Evolutionary conservation across 2,113 vertebrate genomes (phyloP).

Genomic region (Anguilla rostrata): DNA sequence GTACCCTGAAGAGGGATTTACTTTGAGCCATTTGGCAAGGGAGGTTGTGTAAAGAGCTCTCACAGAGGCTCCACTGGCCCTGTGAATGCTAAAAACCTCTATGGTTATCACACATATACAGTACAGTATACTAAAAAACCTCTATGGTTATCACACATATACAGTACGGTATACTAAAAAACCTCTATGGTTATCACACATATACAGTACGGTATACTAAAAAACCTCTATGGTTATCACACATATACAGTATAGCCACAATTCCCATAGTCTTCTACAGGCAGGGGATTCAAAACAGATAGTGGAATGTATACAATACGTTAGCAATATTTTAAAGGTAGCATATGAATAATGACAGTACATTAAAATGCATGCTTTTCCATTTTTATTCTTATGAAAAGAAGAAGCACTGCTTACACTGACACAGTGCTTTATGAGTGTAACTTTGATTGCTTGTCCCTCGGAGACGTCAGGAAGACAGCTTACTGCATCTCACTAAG

Average conservation of each 20-base stretch:
- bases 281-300: background rate
- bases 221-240: no score
- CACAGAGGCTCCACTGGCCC: no score
- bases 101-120: background rate
- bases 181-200: no score
- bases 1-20: no score
- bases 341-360: background rate
- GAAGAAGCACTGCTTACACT: background rate
- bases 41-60: no score
- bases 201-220: no score
- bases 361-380: background rate
- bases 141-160: background rate
- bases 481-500: background rate
- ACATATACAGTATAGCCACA: background rate
- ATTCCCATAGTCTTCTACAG: background rate
- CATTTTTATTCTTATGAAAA: background rate
- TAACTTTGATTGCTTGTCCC: conserved; percentile 16
- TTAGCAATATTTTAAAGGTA: background rate
- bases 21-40: no score
- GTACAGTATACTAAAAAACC: background rate
- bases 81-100: background rate
- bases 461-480: background rate
- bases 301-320: background rate
- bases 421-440: background rate
- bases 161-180: background rate